These are phyloP conservation scores for Dryococelus australis DNA, from an alignment of 2,888 invertebrate species.

Conservation along the genomic window DNA sequence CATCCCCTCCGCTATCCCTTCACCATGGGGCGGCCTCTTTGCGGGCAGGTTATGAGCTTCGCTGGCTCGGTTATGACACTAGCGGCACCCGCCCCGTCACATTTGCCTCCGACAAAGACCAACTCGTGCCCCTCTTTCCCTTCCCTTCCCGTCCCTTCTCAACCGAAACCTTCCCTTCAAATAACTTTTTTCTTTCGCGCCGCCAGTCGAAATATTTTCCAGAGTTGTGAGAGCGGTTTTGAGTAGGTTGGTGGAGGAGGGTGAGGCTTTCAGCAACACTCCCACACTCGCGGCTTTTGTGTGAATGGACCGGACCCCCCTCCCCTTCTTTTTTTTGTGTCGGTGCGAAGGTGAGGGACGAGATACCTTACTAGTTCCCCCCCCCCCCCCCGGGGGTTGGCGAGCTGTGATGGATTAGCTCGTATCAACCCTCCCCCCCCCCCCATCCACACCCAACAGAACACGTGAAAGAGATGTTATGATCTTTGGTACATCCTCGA, in stretches of 20 bases:
- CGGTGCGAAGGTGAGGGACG: background rate
- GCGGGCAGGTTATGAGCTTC: slow-evolving; percentile 13
- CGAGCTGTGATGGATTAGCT: background rate
- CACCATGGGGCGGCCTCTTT: slow-evolving; percentile 19
- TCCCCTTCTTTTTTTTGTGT: no score
- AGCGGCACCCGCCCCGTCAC: background rate
- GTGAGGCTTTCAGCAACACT: background rate
- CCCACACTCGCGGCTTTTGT: background rate
- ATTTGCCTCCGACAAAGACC: background rate
- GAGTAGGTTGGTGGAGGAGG: background rate
- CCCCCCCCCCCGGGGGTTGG: background rate
- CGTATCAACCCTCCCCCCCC: background rate
- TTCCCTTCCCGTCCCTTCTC: slow-evolving; percentile 38
- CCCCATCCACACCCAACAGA: no score
- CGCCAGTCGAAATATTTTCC: slow-evolving; percentile 16
- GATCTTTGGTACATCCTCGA: background rate
- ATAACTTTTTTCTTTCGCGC: background rate
- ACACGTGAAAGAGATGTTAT: background rate
- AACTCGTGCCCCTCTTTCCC: background rate
- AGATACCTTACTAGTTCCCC: background rate
- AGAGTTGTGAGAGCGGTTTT: background rate
- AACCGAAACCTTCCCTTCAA: slow-evolving; percentile 44
- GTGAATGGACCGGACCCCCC: background rate
- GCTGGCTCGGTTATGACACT: slow-evolving; percentile 21
- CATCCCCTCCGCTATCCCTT: background rate